phyloP scores from a whole-genome alignment of 2,888 invertebrate species.

The Lomographa bimaculata region DNA sequence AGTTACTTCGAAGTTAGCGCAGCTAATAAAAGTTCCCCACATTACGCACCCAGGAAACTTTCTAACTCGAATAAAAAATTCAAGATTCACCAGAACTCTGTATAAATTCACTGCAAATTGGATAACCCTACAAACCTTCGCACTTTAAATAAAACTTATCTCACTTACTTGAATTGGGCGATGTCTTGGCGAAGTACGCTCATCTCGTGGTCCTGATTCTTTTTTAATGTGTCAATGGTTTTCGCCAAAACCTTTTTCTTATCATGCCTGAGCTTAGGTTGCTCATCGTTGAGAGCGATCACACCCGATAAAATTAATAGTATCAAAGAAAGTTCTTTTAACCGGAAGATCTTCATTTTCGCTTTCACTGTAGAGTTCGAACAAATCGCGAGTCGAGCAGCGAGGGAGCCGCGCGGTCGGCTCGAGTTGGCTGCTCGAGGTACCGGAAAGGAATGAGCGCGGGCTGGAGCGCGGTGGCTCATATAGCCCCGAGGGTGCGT shows the following conservation, averaged over 20 bases:
- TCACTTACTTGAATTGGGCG: conserved; percentile 66
- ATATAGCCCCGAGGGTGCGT: conserved; percentile 45
- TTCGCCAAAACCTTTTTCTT: no score
- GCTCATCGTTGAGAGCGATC: no score
- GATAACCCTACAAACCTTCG: conserved; percentile 21
- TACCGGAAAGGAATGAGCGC: conserved; percentile 50
- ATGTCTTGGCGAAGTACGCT: conserved; percentile 56
- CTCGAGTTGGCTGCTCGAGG: conserved; percentile 28
- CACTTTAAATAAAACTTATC: conserved; percentile 1
- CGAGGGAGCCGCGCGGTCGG: conserved; percentile 27
- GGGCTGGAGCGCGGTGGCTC: conserved; percentile 34
- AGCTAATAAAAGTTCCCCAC: neutral
- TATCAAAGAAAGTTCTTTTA: conserved; percentile 11
- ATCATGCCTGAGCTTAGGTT: no score
- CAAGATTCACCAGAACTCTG: conserved; percentile 5
- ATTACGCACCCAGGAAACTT: neutral
- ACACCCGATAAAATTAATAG: no score
- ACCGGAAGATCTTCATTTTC: conserved; percentile 56
- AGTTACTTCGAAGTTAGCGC: neutral
- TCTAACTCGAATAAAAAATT: conserved; percentile 5
- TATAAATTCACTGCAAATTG: conserved; percentile 23
- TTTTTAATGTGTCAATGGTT: no score
- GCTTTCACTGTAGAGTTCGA: conserved; percentile 29
- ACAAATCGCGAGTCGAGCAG: conserved; percentile 24
- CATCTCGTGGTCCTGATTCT: conserved; percentile 51